Base-by-base conservation (phyloP, 2,113 vertebrate species). In the Talpa occidentalis region DNA sequence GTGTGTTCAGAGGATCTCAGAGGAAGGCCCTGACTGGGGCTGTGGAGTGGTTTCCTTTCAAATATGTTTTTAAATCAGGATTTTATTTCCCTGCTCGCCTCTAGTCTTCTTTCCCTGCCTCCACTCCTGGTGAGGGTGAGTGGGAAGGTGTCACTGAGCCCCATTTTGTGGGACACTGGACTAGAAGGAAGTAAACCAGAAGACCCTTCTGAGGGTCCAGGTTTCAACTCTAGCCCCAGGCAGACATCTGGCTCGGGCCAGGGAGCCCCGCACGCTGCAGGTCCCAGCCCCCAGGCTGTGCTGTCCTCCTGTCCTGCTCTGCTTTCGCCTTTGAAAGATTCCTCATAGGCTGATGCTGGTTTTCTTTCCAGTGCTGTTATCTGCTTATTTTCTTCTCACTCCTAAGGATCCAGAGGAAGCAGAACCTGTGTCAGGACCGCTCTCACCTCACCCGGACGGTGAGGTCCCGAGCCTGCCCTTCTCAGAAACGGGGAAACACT, bases 71-170 rank as follows among this genome's bases (percentile, higher is more conserved):
- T 72, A 37, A 42, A n/a, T 62, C 70, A 15, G 17, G 7, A 15
- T n/a, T 28, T 19, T 28, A 54, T 19, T 47, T 72, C 19, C 0
- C 28, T 1, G 0, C 2, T 4, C 47, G 16, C 10, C 8, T 32
- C 26, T 22, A 4, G 8, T 3, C 22, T 42, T 82, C 72, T 6
- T 24, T 14, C 52, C 74, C 35, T 10, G 10, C 16, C 40, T 37
- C 56, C 17, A 32, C 35, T 47, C 21, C 8, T 49, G 15, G 42
- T 0, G 2, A 10, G 10, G 59, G 9, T 2, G 12, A 17, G 1
- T 0, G 26, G 30, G 30, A 10, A 62, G 8, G 44, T 21, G 3
- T 4, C 19, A 7, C 12, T 5, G n/a, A 37, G 15, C 6, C 54
- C 40, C 30, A 3, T n/a, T 35, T 30, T 67, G 14, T 35, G 17